Percentiles rank a stretch among this genome's conserved stretches.
Evolutionary conservation across 2,113 vertebrate species (phyloP).

Genomic region (Colistium nudipinnis): DNA sequence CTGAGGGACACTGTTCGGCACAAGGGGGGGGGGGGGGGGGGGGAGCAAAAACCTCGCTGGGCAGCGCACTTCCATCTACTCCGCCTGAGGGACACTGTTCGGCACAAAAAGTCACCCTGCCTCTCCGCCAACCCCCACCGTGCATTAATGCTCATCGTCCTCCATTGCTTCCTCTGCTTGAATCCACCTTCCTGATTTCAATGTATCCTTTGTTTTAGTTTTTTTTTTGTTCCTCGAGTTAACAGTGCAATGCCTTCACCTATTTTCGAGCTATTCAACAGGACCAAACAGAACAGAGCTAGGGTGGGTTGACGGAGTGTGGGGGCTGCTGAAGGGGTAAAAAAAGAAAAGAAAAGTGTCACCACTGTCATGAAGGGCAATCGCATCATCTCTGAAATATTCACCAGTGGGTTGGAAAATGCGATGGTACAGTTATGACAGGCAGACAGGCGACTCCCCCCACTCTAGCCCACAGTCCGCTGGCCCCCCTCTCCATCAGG

Average conservation of each 20-base stretch:
- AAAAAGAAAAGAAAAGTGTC: constrained; percentile 56
- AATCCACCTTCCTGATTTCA: constrained; percentile 71
- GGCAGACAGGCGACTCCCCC: constrained; percentile 87
- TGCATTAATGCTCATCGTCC: constrained; percentile 69
- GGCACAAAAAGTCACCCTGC: constrained; percentile 78
- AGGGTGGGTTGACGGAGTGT: constrained; percentile 48
- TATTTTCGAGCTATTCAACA: constrained; percentile 69
- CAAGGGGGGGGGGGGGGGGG: constrained; percentile 61
- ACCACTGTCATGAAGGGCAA: constrained; percentile 93
- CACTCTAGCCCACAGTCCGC: constrained; percentile 70
- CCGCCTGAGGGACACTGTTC: constrained; percentile 80
- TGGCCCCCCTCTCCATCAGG: constrained; percentile 88
- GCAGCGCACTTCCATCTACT: constrained; percentile 68
- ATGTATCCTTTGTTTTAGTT: constrained; percentile 52
- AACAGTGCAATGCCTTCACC: constrained; percentile 65
- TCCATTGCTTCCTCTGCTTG: constrained; percentile 62
- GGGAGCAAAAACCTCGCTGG: constrained; percentile 72
- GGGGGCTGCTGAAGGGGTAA: constrained; percentile 53
- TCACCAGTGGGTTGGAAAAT: constrained; percentile 99
- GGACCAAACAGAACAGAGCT: constrained; percentile 48
- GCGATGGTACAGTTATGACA: constrained; percentile 93
- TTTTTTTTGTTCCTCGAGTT: constrained; percentile 38
- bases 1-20: constrained; percentile 80
- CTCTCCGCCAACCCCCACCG: constrained; percentile 52
- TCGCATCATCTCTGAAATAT: constrained; percentile 98